Percentiles rank a stretch among this genome's conserved stretches.
Evolutionary conservation across 2,113 vertebrate species (phyloP).

Genomic region (Myotis yumanensis): DNA sequence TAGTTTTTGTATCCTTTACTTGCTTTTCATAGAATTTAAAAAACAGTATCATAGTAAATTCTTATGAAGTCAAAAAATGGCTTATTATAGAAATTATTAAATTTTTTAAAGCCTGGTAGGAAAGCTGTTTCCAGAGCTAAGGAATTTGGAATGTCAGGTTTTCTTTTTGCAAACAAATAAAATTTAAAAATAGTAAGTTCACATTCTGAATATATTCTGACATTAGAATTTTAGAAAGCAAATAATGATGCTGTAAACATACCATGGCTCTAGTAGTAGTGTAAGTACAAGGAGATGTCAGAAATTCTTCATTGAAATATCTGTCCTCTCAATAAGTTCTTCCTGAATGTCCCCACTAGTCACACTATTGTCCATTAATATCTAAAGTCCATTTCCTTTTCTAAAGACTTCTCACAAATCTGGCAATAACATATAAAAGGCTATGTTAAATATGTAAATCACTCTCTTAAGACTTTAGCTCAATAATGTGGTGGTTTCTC

Average conservation of each 20-base stretch:
- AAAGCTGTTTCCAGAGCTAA: conserved; percentile 34
- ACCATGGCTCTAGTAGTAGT: not conserved
- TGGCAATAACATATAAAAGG: not conserved
- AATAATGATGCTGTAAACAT: not conserved
- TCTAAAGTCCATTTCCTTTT: not conserved
- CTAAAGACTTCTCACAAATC: not conserved
- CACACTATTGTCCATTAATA: not conserved
- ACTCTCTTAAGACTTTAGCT: not conserved
- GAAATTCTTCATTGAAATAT: not conserved
- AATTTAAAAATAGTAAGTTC: not conserved
- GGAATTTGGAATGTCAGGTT: not conserved
- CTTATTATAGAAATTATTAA: not conserved
- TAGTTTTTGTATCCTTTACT: not conserved
- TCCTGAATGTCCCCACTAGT: not conserved
- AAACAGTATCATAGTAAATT: not conserved
- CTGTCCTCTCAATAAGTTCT: not conserved
- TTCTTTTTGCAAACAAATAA: conserved; percentile 8
- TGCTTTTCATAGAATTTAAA: conserved; percentile 7
- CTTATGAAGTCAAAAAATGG: not conserved
- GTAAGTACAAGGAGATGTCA: not conserved
- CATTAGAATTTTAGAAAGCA: conserved; percentile 31
- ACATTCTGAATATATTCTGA: not conserved
- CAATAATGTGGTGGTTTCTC: not conserved
- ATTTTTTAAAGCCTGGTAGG: not conserved
- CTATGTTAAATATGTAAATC: not conserved